Percentiles rank a stretch among this genome's conserved stretches.
phyloP scores from a whole-genome alignment of 1,140 invertebrate species.

The Gonioctena quinquepunctata region DNA sequence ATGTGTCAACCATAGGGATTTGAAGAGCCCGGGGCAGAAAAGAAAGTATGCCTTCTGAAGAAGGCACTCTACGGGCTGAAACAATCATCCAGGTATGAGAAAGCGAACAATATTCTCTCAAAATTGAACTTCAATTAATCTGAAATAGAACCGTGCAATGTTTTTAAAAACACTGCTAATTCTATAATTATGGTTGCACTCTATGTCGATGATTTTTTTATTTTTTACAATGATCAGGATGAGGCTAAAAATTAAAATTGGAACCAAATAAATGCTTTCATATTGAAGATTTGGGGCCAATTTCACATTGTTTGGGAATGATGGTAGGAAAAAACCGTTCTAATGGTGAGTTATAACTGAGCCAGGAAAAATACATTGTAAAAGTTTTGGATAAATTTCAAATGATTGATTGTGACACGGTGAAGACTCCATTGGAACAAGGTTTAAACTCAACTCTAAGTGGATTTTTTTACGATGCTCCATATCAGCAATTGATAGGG shows the following conservation, averaged over 20 bases:
- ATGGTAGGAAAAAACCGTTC: conserved; percentile 47
- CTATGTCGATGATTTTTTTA: conserved; percentile 52
- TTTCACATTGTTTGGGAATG: conserved; percentile 36
- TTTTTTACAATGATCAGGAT: conserved; percentile 42
- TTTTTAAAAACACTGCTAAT: conserved; percentile 33
- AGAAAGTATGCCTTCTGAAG: conserved; percentile 33
- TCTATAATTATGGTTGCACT: conserved; percentile 41
- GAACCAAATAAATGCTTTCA: conserved; percentile 37
- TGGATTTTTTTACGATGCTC: conserved; percentile 30
- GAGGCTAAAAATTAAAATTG: conserved; percentile 31
- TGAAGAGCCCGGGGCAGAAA: conserved; percentile 30
- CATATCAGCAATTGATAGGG: conserved; percentile 31
- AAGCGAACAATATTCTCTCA: conserved; percentile 36
- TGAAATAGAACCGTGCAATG: conserved; percentile 48
- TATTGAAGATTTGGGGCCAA: conserved; percentile 41
- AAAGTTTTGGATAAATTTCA: conserved; percentile 48
- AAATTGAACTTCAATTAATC: conserved; percentile 37
- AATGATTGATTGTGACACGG: conserved; percentile 50
- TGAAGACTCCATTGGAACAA: conserved; percentile 46
- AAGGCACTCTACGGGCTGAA: conserved; percentile 56
- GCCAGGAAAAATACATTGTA: conserved; percentile 50
- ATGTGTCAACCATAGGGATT: conserved; percentile 36
- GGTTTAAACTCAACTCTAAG: conserved; percentile 30
- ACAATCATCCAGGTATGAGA: conserved; percentile 56
- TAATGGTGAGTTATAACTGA: conserved; percentile 39